phyloP scores from a whole-genome alignment of 2,113 vertebrate species.

The Paedocypris sp. region DNA sequence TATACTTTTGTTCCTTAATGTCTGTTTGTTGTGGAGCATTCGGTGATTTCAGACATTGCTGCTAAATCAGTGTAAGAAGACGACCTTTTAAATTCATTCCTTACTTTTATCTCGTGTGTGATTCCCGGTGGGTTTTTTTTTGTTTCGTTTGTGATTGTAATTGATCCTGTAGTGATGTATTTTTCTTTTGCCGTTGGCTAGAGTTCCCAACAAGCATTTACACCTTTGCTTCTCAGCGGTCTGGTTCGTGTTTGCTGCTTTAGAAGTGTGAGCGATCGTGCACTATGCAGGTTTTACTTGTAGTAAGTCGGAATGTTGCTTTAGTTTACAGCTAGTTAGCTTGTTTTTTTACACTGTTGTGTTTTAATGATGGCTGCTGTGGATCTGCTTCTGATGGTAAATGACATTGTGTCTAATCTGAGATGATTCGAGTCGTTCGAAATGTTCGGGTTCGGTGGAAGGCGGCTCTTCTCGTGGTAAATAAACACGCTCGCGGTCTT shows the following conservation, averaged over 20 bases:
- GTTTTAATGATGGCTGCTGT: conserved; percentile 2
- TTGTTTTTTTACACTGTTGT: conserved; percentile 15
- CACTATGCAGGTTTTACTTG: conserved; percentile 40
- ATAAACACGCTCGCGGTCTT: conserved; percentile 19
- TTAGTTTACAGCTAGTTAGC: conserved; percentile 18
- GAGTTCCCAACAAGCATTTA: conserved; percentile 58
- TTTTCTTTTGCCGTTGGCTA: too few relatives aligned
- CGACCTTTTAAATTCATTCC: too few relatives aligned
- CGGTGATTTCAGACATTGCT: conserved; percentile 23
- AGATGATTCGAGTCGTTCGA: too few relatives aligned
- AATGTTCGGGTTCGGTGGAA: conserved; percentile 5
- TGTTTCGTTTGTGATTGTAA: too few relatives aligned
- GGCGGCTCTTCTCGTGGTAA: conserved; percentile 32
- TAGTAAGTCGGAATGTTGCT: conserved; percentile 33
- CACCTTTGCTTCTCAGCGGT: conserved; percentile 55
- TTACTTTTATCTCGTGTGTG: too few relatives aligned
- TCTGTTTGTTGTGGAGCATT: conserved; percentile 27
- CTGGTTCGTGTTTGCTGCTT: conserved; percentile 13
- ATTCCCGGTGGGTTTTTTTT: too few relatives aligned
- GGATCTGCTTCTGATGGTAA: conserved; percentile 18
- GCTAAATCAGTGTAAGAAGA: conserved; percentile 24
- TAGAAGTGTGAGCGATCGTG: conserved; percentile 32
- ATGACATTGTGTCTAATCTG: conserved; percentile 16
- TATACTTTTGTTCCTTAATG: conserved; percentile 15
- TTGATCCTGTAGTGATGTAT: too few relatives aligned